Evolutionary conservation across 2,797 vertebrate species (phyloP).

Genomic region (Muraenolepis orangiensis): DNA sequence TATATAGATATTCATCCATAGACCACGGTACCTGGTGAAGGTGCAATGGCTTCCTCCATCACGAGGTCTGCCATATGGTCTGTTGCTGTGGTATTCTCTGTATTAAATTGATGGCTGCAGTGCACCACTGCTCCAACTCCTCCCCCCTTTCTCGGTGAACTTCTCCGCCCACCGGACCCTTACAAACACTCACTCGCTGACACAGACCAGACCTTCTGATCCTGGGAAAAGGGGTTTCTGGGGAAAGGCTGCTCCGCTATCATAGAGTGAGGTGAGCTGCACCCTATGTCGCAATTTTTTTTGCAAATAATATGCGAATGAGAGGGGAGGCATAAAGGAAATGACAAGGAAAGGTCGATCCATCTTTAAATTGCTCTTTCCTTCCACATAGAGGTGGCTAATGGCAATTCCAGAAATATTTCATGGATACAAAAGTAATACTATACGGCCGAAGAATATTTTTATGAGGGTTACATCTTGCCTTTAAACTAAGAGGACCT

Average conservation of each 20-base stretch:
- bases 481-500: not conserved
- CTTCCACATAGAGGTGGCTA: conserved; percentile 28
- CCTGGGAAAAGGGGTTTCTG: too few species aligned
- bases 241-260: not conserved
- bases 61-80: not conserved
- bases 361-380: conserved; percentile 45
- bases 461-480: not conserved
- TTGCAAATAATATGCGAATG: conserved; percentile 15
- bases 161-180: not conserved
- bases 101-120: not conserved
- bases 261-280: conserved; percentile 13
- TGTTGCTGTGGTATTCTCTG: too few species aligned
- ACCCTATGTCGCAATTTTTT: not conserved
- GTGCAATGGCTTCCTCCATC: too few species aligned
- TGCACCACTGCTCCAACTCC: not conserved
- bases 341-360: conserved; percentile 43
- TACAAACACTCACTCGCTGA: too few species aligned
- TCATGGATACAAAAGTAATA: conserved; percentile 29
- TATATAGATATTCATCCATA: too few species aligned
- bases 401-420: conserved; percentile 48
- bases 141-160: not conserved
- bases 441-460: conserved; percentile 24
- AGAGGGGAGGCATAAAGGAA: conserved; percentile 13
- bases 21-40: too few species aligned
- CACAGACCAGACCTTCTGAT: too few species aligned